Evolutionary conservation across 2,113 vertebrate species (phyloP), one percentile per base, ranked within the genome.

Genomic region (Tyto alba): DNA sequence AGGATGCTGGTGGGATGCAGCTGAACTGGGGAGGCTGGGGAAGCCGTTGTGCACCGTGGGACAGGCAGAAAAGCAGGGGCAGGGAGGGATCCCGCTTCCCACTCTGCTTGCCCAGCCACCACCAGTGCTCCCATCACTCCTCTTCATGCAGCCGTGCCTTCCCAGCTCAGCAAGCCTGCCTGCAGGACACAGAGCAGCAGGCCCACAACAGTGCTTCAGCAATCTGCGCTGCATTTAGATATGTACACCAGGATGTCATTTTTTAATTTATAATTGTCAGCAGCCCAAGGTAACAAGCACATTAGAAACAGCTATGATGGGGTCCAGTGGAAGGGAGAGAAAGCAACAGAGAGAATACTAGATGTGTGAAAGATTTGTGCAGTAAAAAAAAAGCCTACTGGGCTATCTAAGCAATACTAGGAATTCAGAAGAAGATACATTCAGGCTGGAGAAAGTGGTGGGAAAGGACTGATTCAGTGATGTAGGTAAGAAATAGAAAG

Each of bases 161-260:
- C 19, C 30, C 1, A 0, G 4, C 43, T 77, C n/a, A 62, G 30
- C 40, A 62, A 23, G 6, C 15, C 36, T 57, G 30, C 41, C 9
- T 2, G 12, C 2, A 56, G 47, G 22, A 59, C 17, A n/a, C 7
- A 34, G 30, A 25, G 16, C 34, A 75, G 72, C 0, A 9, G 19
- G 3, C 21, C 21, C 64, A 41, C 34, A 32, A 11, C 16, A 69
- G 30, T 0, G 1, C 13, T 82, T 63, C 75, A 71, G 64, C 30
- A 59, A 21, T 68, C 63, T 66, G 18, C 43, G 92, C 83, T 80
- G 20, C 36, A 9, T 4, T 84, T 67, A 85, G 69, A 41, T 26
- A 47, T 2, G 4, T 11, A 22, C 9, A 52, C 6, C 43, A 53
- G 36, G 19, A 67, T 13, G n/a, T 41, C 1, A 20, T 38, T 71